Evolutionary conservation across 2,888 invertebrate genomes (phyloP).

Genomic region (Aspidiotus rigidus): DNA sequence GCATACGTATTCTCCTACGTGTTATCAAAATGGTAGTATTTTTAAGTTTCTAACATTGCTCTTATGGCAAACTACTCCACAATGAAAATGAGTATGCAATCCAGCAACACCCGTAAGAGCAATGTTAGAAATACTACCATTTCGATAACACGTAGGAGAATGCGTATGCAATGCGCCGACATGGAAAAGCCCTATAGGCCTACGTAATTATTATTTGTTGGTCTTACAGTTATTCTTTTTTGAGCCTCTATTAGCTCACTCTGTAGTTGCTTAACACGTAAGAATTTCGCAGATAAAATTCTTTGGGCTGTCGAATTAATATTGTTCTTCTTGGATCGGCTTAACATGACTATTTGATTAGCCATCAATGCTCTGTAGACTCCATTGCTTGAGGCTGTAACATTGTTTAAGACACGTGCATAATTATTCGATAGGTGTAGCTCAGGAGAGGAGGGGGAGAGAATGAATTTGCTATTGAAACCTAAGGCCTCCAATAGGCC

Average conservation of each 20-base stretch:
- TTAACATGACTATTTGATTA: conserved; percentile 7
- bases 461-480: no score
- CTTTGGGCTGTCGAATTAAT: conserved; percentile 14
- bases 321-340: conserved; percentile 16
- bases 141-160: no score
- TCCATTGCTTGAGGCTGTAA: background rate
- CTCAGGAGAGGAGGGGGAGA: no score
- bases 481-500: no score
- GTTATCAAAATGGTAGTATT: no score
- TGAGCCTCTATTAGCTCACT: conserved; percentile 23
- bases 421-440: background rate
- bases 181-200: background rate
- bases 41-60: no score
- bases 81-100: no score
- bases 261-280: conserved; percentile 25
- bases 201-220: background rate
- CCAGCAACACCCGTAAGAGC: no score
- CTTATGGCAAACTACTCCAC: no score
- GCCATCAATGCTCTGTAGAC: conserved; percentile 12
- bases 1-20: no score
- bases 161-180: no score
- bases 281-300: conserved; percentile 25
- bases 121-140: no score
- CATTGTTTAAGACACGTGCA: background rate
- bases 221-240: conserved; percentile 20